Conservation (phyloP, 2,113 vertebrate species). For the Siniperca knerii region DNA sequence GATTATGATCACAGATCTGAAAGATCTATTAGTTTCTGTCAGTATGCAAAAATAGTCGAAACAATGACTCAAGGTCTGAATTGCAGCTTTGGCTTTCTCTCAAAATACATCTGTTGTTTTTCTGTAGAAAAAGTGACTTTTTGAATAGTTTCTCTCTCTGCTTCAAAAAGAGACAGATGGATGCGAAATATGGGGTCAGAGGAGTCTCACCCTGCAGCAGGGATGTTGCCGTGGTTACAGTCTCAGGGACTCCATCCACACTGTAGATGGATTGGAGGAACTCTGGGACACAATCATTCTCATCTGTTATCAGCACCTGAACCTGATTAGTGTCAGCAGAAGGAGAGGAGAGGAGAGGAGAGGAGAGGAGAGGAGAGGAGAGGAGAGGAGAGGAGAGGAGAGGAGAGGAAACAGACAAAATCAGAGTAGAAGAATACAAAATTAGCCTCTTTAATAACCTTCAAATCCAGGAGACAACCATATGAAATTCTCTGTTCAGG, state of each 20-base stretch:
- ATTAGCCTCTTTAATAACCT: slow-evolving; percentile 57
- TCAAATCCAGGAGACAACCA: slow-evolving; percentile 53
- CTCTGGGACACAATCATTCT: slow-evolving; percentile 90
- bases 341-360: not conserved
- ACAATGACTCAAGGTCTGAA: not conserved
- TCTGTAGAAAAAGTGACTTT: slow-evolving; percentile 6
- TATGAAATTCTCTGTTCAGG: slow-evolving; percentile 35
- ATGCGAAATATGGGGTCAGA: slow-evolving; percentile 58
- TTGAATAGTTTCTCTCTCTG: slow-evolving; percentile 20
- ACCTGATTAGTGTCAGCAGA: slow-evolving; percentile 80
- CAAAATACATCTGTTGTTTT: slow-evolving; percentile 42
- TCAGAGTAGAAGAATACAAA: slow-evolving; percentile 42
- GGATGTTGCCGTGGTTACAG: slow-evolving; percentile 90
- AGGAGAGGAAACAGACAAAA: slow-evolving; percentile 29
- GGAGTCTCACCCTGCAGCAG: slow-evolving; percentile 89
- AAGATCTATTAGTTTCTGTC: slow-evolving; percentile 24
- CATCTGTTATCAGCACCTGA: slow-evolving; percentile 90
- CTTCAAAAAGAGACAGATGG: slow-evolving; percentile 61
- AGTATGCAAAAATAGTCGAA: slow-evolving; percentile 5
- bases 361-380: slow-evolving; percentile 9
- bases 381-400: slow-evolving; percentile 10
- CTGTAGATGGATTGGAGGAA: slow-evolving; percentile 92
- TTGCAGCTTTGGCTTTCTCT: not conserved
- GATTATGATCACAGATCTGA: slow-evolving; percentile 32
- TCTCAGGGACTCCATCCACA: slow-evolving; percentile 89